Evolutionary conservation across 2,888 invertebrate genomes (phyloP), one percentile per base, ranked within the genome.

Genomic region (Tryphoninae sp.): DNA sequence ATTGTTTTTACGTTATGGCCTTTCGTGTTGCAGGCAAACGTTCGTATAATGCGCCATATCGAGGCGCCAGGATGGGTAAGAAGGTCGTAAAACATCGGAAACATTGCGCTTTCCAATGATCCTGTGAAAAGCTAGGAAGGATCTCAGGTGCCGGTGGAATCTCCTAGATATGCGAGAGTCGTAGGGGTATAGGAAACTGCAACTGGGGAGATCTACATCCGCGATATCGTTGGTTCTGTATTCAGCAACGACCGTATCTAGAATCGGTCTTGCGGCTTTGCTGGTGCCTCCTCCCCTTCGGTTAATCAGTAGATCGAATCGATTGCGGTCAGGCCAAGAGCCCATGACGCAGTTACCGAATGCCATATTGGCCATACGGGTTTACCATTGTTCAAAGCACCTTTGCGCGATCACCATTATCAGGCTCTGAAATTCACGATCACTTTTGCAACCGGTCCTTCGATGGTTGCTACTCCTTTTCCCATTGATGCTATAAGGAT

Each of bases 231-330:
- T 26, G 59, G 33, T 33, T 33, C 45, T 62, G 9, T 51, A 61
- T 73, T 58, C 62, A n/a, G 40, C 61, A 73, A 67, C 55, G 8
- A 26, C n/a, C 51, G 49, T 23, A 23, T 49, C 23, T 23, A 7
- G 45, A 45, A 13, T 9, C 45, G n/a, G 22, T 49, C 49, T 45
- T 65, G 45, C 16, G 55, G 55, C 55, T 45, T 45, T 45, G 45
- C 45, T 16, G 19, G 53, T 71, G 53, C 49, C 42, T 71, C 45
- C 55, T 59, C 65, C 26, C 26, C 61, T 53, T 53, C 42, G 45
- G 72, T 45, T 80, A 80, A 80, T 80, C 80, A 77, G 76, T 67
- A 77, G 72, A 72, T 77, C 76, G 72, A 68, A 77, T 71, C 80
- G 61, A 51, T 80, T 61, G 72, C 16, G 72, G 67, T 77, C 80